These are phyloP conservation scores for Scaptomyza caliginosa DNA, from an alignment of 2,888 invertebrate species.

Conservation along the genomic window DNA sequence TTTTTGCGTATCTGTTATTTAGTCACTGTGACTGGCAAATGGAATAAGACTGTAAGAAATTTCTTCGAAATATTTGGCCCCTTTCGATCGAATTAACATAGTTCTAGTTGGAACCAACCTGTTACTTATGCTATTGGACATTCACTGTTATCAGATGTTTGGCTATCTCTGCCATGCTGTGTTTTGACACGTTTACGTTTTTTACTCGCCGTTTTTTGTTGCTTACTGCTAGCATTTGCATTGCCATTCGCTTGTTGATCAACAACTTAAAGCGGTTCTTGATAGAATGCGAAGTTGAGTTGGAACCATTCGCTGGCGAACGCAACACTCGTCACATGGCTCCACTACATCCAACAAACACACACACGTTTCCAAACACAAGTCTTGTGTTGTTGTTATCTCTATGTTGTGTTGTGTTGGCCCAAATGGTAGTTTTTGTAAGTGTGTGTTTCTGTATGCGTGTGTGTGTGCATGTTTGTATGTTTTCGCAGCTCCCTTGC, in stretches of 20 bases:
- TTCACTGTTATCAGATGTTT: not conserved
- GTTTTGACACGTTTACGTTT: conserved; percentile 68
- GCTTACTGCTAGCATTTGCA: conserved; percentile 13
- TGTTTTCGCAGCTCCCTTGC: conserved; percentile 48
- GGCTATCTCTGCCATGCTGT: conserved; percentile 30
- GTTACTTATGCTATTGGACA: not conserved
- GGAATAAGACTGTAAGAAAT: not conserved
- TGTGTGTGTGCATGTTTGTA: conserved; percentile 9
- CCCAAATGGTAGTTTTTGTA: conserved; percentile 43
- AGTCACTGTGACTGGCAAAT: not conserved
- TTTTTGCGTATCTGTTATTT: not conserved
- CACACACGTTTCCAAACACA: conserved; percentile 28
- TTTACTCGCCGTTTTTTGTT: conserved; percentile 36
- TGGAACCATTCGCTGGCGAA: conserved; percentile 34
- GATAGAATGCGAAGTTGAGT: conserved; percentile 40
- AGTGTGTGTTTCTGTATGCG: conserved; percentile 8
- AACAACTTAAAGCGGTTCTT: conserved; percentile 32
- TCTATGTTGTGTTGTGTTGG: conserved; percentile 33
- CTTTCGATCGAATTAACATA: not conserved
- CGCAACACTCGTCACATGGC: conserved; percentile 46
- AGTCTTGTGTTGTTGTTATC: conserved; percentile 26
- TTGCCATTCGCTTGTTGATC: conserved; percentile 42
- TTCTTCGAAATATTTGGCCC: not conserved
- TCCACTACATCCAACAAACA: conserved; percentile 9
- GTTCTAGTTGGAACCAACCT: not conserved